Percentiles rank a stretch among this genome's conserved stretches.
Conservation (phyloP, 1,140 invertebrate species). For the Brachionus koreanus region DNA sequence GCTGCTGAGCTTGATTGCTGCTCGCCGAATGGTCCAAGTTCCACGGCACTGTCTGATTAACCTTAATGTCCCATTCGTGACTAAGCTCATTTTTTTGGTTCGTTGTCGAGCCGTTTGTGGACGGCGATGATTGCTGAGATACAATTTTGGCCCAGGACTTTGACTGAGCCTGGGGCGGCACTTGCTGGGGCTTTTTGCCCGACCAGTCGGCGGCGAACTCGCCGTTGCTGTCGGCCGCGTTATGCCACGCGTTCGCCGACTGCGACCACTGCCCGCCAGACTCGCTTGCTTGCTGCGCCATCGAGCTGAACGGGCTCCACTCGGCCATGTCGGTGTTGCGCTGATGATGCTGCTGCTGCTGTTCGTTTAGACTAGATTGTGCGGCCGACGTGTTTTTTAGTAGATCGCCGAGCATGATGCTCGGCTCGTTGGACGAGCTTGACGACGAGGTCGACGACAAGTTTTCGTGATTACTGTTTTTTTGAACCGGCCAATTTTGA, state of each 20-base stretch:
- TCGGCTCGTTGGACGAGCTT: background rate
- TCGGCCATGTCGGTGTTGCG: background rate
- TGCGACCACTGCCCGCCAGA: background rate
- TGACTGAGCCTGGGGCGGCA: background rate
- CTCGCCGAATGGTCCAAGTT: background rate
- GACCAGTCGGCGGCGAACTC: background rate
- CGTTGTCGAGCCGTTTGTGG: background rate
- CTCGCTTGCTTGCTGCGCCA: background rate
- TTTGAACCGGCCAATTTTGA: background rate
- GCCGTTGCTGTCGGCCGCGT: background rate
- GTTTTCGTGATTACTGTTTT: background rate
- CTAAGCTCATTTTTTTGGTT: slow-evolving; percentile 38
- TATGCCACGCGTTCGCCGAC: background rate
- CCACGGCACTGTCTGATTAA: slow-evolving; percentile 42
- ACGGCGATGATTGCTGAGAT: slow-evolving; percentile 35
- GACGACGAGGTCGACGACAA: slow-evolving; percentile 1
- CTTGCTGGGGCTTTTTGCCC: background rate
- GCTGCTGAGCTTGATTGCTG: background rate
- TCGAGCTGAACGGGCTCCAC: background rate
- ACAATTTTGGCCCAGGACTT: slow-evolving; percentile 42
- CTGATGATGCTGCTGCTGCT: background rate
- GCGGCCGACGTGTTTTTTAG: background rate
- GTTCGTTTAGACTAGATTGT: slow-evolving; percentile 3
- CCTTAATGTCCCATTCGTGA: slow-evolving; percentile 42
- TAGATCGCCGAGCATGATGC: background rate